Base-by-base conservation (phyloP, 1,140 invertebrate species). In the Drosophila ambigua region DNA sequence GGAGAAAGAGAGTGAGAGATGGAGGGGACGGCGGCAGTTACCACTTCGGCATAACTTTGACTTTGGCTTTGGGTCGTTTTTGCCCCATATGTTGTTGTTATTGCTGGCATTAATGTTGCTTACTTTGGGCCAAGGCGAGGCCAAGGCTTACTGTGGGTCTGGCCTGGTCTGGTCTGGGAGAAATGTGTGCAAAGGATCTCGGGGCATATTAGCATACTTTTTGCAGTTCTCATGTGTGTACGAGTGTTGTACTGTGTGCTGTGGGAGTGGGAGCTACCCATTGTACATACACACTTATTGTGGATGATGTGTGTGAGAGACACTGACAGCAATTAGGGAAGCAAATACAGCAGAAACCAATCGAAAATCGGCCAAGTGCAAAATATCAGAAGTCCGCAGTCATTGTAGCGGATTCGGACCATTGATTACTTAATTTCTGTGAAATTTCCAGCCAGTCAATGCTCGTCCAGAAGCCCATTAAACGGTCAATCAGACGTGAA, bases 21-120 rank as follows among this genome's bases (percentile, higher is more conserved):
- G 39, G 52, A 72, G 23, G 6, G n/a, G 16, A 9, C 45, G 15
- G 39, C 8, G 49, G 53, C 54, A 45, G 59, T 60, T 65, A 54
- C 64, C 77, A 80, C 58, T 76, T 66, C 39, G 72, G 61, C 80
- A 77, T 80, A 84, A 85, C 82, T 87, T 87, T 73, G 77, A 58
- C 66, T 45, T 55, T 76, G 60, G 72, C 54, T 61, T 28, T 67
- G 45, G 63, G 73, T 68, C 54, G 49, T 68, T 59, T 68, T 59
- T 75, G 55, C 15, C 53, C 50, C 51, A 61, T 68, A 68, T 75
- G 72, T 53, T 59, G 28, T 53, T 48, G 39, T 79, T 79, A 45
- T 72, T 55, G 49, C 20, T 51, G 61, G 64, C 81, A 84, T 81
- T 87, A 87, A 77, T 87, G 82, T 71, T 61, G 74, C 81, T 74